Conservation (phyloP, 2,797 vertebrate genomes). For the Phalloptychus januarius region DNA sequence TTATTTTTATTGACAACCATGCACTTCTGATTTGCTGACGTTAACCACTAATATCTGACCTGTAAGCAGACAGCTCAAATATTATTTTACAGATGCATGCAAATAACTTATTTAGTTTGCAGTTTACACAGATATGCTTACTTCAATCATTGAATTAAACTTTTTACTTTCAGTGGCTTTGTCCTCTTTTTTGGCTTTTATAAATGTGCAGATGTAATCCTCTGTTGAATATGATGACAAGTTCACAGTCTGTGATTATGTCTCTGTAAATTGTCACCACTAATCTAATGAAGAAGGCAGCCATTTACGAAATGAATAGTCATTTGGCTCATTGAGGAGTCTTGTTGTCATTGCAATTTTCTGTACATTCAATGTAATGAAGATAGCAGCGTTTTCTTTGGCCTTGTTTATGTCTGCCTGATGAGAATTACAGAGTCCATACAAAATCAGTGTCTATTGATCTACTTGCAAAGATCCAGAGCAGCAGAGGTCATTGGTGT, state of each 20-base stretch:
- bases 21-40: background rate
- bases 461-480: conserved; percentile 51
- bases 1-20: background rate
- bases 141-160: background rate
- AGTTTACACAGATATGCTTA: background rate
- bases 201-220: conserved; percentile 3
- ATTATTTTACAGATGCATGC: background rate
- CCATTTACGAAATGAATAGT: conserved; percentile 60
- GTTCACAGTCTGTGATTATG: conserved; percentile 35
- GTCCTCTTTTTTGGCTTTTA: background rate
- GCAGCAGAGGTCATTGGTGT: conserved; percentile 49
- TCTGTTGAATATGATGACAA: conserved; percentile 29
- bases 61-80: background rate
- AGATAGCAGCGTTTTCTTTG: background rate
- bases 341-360: conserved; percentile 18
- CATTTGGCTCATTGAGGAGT: conserved; percentile 23
- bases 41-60: background rate
- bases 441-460: conserved; percentile 61
- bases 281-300: conserved; percentile 37
- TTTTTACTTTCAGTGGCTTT: background rate
- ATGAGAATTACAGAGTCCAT: conserved; percentile 33
- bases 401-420: conserved; percentile 1
- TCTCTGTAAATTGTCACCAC: conserved; percentile 47
- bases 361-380: conserved; percentile 25
- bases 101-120: background rate